These are phyloP conservation scores for Atopsyche davidsoni DNA, from an alignment of 1,140 invertebrate species.

Conservation along the genomic window DNA sequence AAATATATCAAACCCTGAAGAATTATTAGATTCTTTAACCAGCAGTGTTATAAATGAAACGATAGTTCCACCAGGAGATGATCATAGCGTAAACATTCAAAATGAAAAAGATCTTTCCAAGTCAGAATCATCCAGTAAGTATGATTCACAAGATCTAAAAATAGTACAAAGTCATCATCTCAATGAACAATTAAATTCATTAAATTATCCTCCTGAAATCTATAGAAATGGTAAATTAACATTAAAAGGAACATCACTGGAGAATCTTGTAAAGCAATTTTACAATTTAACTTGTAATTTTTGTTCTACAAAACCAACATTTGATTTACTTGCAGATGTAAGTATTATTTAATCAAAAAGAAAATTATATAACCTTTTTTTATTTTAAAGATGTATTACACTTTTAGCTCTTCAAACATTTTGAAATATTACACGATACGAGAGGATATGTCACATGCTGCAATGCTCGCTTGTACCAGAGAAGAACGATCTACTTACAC, in stretches of 20 bases:
- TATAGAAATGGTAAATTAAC: not conserved
- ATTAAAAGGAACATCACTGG: not conserved
- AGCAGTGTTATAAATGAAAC: too few species aligned
- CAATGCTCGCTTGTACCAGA: slow-evolving; percentile 8
- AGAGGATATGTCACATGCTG: slow-evolving; percentile 17
- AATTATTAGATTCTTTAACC: too few species aligned
- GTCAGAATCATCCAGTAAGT: too few species aligned
- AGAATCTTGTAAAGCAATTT: not conserved
- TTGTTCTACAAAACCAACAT: not conserved
- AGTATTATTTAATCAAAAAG: not conserved
- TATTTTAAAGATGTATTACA: slow-evolving; percentile 1
- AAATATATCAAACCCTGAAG: too few species aligned
- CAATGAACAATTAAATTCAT: too few species aligned
- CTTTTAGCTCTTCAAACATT: slow-evolving; percentile 19
- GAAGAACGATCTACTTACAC: slow-evolving; percentile 7
- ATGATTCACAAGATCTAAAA: too few species aligned
- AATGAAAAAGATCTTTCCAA: too few species aligned
- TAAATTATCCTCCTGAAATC: too few species aligned
- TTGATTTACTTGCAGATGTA: not conserved
- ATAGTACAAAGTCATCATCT: too few species aligned
- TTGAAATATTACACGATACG: slow-evolving; percentile 2
- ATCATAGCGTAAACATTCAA: too few species aligned
- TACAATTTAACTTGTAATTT: not conserved
- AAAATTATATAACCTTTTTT: not conserved
- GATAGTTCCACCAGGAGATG: too few species aligned